These are phyloP conservation scores for Caenorhabditis elegans DNA, from an alignment of 1,140 invertebrate species.

Conservation along the genomic window DNA sequence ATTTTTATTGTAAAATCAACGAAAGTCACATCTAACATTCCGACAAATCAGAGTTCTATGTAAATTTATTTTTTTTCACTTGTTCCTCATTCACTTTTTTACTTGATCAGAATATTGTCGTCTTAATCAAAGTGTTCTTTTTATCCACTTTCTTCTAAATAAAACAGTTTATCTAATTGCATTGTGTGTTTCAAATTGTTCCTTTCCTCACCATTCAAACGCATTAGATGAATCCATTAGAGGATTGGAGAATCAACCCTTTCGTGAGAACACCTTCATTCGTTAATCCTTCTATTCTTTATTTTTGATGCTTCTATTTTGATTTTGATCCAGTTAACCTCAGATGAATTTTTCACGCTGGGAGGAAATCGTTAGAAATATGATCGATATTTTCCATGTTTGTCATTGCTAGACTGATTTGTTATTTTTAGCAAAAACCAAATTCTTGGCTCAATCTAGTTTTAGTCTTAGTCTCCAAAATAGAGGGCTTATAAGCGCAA, in stretches of 20 bases:
- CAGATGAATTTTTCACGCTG: too few species aligned
- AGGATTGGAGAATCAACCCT: neutral
- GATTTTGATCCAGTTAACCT: too few species aligned
- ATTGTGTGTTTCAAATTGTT: constrained; percentile 14
- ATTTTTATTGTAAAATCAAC: neutral
- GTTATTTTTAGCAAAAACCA: too few species aligned
- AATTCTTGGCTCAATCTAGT: too few species aligned
- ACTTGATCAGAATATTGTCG: neutral
- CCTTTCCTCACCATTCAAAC: neutral
- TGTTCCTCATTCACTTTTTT: neutral
- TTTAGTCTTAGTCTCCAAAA: too few species aligned
- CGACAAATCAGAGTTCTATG: constrained; percentile 11
- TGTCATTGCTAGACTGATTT: too few species aligned
- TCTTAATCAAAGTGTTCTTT: constrained; percentile 7
- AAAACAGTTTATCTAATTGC: neutral
- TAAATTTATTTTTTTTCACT: neutral
- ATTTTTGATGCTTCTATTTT: constrained; percentile 8
- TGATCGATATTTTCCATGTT: too few species aligned
- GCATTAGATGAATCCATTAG: constrained; percentile 28
- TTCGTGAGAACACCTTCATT: constrained; percentile 1
- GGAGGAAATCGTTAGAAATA: too few species aligned
- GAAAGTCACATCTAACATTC: neutral
- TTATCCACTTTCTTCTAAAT: neutral
- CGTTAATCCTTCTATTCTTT: constrained; percentile 4
- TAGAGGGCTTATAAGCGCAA: too few species aligned